These are phyloP conservation scores for Lithophane socia DNA, from an alignment of 2,888 invertebrate genomes.

Conservation along the genomic window DNA sequence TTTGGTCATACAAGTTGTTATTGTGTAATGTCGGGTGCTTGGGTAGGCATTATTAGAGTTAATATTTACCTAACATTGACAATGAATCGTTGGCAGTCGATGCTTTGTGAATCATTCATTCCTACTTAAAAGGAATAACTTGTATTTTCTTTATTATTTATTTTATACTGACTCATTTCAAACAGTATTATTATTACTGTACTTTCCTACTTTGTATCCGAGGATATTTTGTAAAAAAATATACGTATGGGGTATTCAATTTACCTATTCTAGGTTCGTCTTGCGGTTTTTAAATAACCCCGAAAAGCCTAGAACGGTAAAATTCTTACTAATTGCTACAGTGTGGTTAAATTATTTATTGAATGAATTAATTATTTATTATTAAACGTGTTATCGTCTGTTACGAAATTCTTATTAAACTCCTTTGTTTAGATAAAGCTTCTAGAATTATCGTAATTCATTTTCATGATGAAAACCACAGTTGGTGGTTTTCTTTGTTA, in stretches of 20 bases:
- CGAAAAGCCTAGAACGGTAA: background rate
- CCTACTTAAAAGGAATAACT: conserved; percentile 59
- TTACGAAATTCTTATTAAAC: background rate
- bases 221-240: conserved; percentile 5
- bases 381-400: background rate
- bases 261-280: background rate
- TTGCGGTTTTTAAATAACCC: conserved; percentile 20
- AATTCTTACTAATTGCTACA: background rate
- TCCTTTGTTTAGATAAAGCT: background rate
- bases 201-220: conserved; percentile 10
- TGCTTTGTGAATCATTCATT: conserved; percentile 67
- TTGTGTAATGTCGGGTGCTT: background rate
- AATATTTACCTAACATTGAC: conserved; percentile 27
- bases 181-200: conserved; percentile 18
- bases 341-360: conserved; percentile 3
- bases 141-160: conserved; percentile 30
- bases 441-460: background rate
- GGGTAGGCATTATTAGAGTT: background rate
- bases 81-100: conserved; percentile 32
- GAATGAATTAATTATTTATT: background rate
- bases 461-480: conserved; percentile 12
- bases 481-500: conserved; percentile 10
- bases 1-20: conserved; percentile 4
- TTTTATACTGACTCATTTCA: conserved; percentile 63
- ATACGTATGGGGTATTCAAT: background rate